A percentile compares a stretch with the other conserved stretches of the same genome.
Evolutionary conservation across 2,113 vertebrate species (phyloP).

Genomic region (Petaurus breviceps): DNA sequence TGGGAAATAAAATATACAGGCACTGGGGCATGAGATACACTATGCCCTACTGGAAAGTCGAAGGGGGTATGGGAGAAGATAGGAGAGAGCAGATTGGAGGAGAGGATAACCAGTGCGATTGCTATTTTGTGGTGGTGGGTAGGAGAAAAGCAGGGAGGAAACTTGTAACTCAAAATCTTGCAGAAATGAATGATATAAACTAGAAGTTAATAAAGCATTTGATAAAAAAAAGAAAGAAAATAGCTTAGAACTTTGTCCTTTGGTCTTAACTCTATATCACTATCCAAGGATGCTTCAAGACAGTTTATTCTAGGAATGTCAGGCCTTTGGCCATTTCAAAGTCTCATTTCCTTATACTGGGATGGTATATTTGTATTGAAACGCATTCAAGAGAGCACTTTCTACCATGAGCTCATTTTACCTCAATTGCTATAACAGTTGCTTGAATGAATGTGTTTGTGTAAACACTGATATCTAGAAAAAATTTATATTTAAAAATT

Average conservation of each 20-base stretch:
- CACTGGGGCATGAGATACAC: too few species aligned
- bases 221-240: too few species aligned
- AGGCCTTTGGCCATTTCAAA: not conserved
- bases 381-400: not conserved
- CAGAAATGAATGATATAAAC: too few species aligned
- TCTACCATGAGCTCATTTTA: not conserved
- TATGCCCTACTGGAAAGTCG: too few species aligned
- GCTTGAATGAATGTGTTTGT: not conserved
- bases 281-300: not conserved
- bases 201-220: too few species aligned
- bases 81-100: too few species aligned
- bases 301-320: not conserved
- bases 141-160: too few species aligned
- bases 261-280: not conserved
- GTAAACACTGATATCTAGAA: not conserved
- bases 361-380: not conserved
- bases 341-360: not conserved
- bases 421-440: not conserved
- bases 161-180: too few species aligned
- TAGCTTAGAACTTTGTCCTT: rapidly evolving
- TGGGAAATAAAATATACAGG: too few species aligned
- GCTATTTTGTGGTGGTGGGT: too few species aligned
- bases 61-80: too few species aligned
- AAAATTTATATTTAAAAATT: not conserved
- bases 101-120: too few species aligned